Evolutionary conservation across 2,113 vertebrate species (phyloP), one percentile per base, ranked within the genome.

Genomic region (Furnarius figulus): DNA sequence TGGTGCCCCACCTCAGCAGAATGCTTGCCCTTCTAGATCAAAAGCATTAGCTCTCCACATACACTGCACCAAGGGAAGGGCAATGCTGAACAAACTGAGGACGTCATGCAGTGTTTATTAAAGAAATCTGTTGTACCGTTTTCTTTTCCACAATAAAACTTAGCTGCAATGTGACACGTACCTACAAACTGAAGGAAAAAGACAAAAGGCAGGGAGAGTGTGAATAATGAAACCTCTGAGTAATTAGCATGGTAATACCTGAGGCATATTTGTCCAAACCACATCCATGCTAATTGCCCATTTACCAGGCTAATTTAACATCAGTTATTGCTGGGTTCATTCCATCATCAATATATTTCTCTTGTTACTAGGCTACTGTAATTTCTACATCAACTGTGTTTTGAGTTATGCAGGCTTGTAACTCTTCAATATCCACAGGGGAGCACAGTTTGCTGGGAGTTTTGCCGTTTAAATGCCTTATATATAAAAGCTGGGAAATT

Each of bases 171-270:
- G 61, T 80, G 46, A 33, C 80, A 58, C 16, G 30, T 37, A 89
- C 70, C 33, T 67, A 18, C 4, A 6, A 87, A 59, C 23, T 23
- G 40, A 55, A 77, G 49, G 55, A 65, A 85, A 89, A 87, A 91
- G 73, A 85, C 74, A 80, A 93, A 93, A 10, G 18, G 30, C 59
- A 19, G 44, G 77, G 85, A 90, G 90, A 70, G 80, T 86, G 78
- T 96, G 73, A 93, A 87, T 68, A 96, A 91, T 33, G 66, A 82
- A 90, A 31, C 20, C 49, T 91, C 63, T 58, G 46, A 88, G 44
- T 92, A 97, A 96, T 97, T 95, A 96, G 72, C 63, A 33, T 25
- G 73, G 87, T 89, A 88, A 94, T 96, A 95, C 85, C 94, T 70
- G 75, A 93, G 71, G 92, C 85, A 52, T 81, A 94, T 96, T 95